These are phyloP conservation scores for Pheosia tremula DNA, from an alignment of 2,888 invertebrate species.

Conservation along the genomic window DNA sequence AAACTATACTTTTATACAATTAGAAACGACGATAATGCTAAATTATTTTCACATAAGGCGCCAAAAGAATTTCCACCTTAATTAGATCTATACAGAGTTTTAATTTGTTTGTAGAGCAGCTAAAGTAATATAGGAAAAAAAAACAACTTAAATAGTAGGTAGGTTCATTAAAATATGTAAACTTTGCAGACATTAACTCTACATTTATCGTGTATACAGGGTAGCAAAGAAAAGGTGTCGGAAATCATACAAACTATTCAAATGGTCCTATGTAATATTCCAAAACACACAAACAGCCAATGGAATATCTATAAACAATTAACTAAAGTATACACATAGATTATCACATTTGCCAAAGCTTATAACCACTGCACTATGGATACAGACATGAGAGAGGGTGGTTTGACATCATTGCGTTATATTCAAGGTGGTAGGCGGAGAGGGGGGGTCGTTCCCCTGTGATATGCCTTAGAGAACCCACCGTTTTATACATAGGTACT, in stretches of 20 bases:
- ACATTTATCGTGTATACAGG: too few relatives aligned
- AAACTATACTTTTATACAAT: neutral
- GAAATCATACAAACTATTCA: slow-evolving; percentile 18
- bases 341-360: slow-evolving; percentile 56
- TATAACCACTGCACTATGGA: slow-evolving; percentile 23
- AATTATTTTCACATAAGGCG: neutral
- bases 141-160: too few relatives aligned
- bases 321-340: slow-evolving; percentile 31
- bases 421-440: too few relatives aligned
- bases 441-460: too few relatives aligned
- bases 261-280: slow-evolving; percentile 22
- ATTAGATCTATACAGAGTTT: neutral
- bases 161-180: too few relatives aligned
- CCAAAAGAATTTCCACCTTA: neutral
- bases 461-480: too few relatives aligned
- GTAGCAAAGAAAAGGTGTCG: too few relatives aligned
- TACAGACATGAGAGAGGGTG: slow-evolving; percentile 9
- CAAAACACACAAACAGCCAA: slow-evolving; percentile 9
- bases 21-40: neutral
- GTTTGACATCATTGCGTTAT: too few relatives aligned
- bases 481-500: too few relatives aligned
- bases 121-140: too few relatives aligned
- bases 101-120: too few relatives aligned
- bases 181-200: too few relatives aligned
- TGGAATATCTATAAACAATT: slow-evolving; percentile 20